phyloP scores from a whole-genome alignment of 2,797 vertebrate species.

The Catostomus latipinnis region DNA sequence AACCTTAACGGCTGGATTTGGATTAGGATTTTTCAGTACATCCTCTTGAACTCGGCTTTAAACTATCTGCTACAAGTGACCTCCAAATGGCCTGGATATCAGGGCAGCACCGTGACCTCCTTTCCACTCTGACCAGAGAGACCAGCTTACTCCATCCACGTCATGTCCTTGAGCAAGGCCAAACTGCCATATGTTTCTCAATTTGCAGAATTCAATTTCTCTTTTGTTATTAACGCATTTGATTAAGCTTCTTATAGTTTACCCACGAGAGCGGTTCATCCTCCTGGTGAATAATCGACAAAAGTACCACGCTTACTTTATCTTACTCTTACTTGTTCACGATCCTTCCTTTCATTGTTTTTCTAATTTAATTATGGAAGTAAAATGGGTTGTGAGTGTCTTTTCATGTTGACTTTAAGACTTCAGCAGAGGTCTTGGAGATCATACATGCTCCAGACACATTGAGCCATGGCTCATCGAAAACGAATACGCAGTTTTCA shows the following conservation, averaged over 20 bases:
- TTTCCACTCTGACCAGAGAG: slow-evolving; percentile 1
- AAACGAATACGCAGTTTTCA: too few species aligned
- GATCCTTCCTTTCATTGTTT: too few species aligned
- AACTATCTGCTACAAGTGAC: neutral
- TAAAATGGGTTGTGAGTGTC: too few species aligned
- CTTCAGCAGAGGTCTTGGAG: too few species aligned
- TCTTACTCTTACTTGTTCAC: too few species aligned
- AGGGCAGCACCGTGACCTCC: slow-evolving; percentile 8
- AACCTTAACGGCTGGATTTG: slow-evolving; percentile 57
- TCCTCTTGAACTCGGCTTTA: slow-evolving; percentile 1
- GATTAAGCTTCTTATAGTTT: slow-evolving; percentile 53
- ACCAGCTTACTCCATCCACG: slow-evolving; percentile 6
- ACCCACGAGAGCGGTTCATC: slow-evolving; percentile 21
- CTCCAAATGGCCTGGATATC: neutral
- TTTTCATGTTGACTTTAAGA: too few species aligned
- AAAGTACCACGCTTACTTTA: too few species aligned
- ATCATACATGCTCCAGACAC: too few species aligned
- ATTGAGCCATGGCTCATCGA: too few species aligned
- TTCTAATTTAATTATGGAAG: too few species aligned
- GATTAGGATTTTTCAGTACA: slow-evolving; percentile 26
- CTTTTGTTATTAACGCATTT: slow-evolving; percentile 44
- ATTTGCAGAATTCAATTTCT: slow-evolving; percentile 52
- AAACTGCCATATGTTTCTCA: neutral
- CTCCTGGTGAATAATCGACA: slow-evolving; percentile 46
- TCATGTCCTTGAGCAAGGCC: neutral